These are phyloP conservation scores for Rutpela maculata DNA, from an alignment of 2,888 invertebrate genomes.

Conservation along the genomic window DNA sequence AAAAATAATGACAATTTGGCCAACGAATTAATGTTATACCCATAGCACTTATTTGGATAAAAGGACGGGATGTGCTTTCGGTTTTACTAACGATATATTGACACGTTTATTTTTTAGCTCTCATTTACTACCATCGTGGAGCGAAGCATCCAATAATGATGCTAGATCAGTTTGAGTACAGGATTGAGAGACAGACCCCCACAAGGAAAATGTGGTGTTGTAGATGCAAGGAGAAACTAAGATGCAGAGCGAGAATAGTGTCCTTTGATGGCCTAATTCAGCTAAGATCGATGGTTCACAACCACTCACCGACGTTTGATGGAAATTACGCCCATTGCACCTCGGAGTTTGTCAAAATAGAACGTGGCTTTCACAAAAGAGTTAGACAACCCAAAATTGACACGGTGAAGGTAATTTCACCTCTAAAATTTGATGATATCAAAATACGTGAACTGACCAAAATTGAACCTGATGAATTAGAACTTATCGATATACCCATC, in stretches of 20 bases:
- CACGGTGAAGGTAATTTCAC: not conserved
- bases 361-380: not conserved
- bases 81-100: too few relatives aligned
- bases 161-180: constrained; percentile 45
- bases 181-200: constrained; percentile 48
- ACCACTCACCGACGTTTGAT: constrained; percentile 26
- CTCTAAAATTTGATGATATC: not conserved
- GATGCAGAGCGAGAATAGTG: constrained; percentile 26
- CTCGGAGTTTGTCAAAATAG: constrained; percentile 15
- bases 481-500: not conserved
- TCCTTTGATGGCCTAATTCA: constrained; percentile 12
- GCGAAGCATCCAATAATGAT: constrained; percentile 51
- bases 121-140: constrained; percentile 47
- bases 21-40: too few relatives aligned
- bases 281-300: constrained; percentile 17
- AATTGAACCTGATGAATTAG: not conserved
- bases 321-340: constrained; percentile 29
- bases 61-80: too few relatives aligned
- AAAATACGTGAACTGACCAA: not conserved
- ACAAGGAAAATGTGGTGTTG: constrained; percentile 43
- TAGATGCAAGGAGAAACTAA: constrained; percentile 21
- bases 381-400: not conserved
- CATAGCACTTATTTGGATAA: too few relatives aligned
- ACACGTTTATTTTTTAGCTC: constrained; percentile 26
- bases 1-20: too few relatives aligned